Conservation (phyloP, 1,140 invertebrate genomes). For the Nephila pilipes region DNA sequence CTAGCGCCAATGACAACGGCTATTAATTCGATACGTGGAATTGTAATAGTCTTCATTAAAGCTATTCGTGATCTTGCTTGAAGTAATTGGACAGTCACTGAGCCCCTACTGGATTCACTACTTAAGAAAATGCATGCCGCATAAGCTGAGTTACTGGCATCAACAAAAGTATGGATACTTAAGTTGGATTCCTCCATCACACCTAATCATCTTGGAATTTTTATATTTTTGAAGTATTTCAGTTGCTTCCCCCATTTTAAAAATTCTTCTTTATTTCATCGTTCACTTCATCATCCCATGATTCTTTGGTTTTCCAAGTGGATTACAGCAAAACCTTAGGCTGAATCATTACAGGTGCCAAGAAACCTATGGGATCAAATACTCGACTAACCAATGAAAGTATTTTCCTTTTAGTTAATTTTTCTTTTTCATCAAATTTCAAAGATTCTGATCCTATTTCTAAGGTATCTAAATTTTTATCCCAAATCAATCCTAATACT, state of each 20-base stretch:
- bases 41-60: constrained; percentile 31
- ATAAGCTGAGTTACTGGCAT: constrained; percentile 54
- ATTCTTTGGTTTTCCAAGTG: neutral
- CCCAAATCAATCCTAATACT: neutral
- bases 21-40: neutral
- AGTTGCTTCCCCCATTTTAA: too few species aligned
- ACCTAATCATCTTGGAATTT: constrained; percentile 27
- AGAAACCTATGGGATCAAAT: neutral
- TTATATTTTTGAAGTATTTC: too few species aligned
- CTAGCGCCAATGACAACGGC: neutral
- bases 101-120: neutral
- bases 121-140: constrained; percentile 20
- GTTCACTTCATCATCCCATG: too few species aligned
- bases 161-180: constrained; percentile 29
- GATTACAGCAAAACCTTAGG: neutral
- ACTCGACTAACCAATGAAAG: neutral
- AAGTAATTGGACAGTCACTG: constrained; percentile 15
- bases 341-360: neutral
- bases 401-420: neutral
- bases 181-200: neutral
- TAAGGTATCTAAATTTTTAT: neutral
- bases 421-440: neutral
- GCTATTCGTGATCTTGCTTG: constrained; percentile 31
- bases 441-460: neutral
- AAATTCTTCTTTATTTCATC: neutral